A percentile compares a stretch with the other conserved stretches of the same genome.
phyloP scores from a whole-genome alignment of 2,113 vertebrate species.

The Cepphus grylle region DNA sequence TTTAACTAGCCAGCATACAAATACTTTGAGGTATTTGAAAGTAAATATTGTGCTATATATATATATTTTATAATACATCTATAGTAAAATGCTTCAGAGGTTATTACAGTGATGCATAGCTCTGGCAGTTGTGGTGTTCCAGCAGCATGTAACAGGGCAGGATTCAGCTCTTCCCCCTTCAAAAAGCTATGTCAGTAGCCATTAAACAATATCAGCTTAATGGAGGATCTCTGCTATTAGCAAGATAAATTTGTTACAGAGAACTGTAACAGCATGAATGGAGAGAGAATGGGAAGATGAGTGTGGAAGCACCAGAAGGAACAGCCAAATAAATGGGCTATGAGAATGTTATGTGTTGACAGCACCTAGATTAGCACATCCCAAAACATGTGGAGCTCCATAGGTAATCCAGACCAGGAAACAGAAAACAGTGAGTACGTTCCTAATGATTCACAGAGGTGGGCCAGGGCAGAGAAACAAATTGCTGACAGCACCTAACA shows the following conservation, averaged over 20 bases:
- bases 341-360: not conserved
- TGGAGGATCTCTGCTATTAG: not conserved
- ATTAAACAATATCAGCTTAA: not conserved
- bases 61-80: not conserved
- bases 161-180: not conserved
- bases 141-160: not conserved
- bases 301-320: not conserved
- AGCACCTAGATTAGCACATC: not conserved
- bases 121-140: not conserved
- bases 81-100: not conserved
- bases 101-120: not conserved
- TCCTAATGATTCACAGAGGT: not conserved
- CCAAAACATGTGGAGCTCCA: not conserved
- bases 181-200: not conserved
- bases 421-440: not conserved
- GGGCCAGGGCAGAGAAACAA: not conserved
- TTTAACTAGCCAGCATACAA: not conserved
- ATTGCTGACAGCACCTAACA: not conserved
- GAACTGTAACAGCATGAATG: not conserved
- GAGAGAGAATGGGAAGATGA: not conserved
- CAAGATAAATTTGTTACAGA: not conserved
- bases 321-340: not conserved
- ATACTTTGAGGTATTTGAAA: not conserved
- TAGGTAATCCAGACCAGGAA: not conserved
- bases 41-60: not conserved